Evolutionary conservation across 2,888 invertebrate genomes (phyloP).

Genomic region (Athalia rosae): DNA sequence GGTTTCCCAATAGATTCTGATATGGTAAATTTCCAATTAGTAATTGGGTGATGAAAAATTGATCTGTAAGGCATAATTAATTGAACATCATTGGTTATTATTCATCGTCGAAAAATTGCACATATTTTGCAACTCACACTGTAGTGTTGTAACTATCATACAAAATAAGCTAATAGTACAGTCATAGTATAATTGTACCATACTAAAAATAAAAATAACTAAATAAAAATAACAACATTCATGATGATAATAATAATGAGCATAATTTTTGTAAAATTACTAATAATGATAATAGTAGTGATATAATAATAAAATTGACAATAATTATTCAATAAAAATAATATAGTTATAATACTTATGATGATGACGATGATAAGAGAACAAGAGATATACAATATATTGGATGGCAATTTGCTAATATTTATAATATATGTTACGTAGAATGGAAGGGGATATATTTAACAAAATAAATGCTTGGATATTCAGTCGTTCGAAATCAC

Average conservation of each 20-base stretch:
- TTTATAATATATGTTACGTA: constrained; percentile 49
- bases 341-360: constrained; percentile 8
- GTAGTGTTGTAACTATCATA: constrained; percentile 66
- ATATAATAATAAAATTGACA: constrained; percentile 49
- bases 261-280: constrained; percentile 28
- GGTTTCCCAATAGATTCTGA: too few species aligned
- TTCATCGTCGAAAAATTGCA: constrained; percentile 70
- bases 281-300: constrained; percentile 44
- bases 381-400: constrained; percentile 26
- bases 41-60: too few species aligned
- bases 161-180: constrained; percentile 68
- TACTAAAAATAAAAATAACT: too few species aligned
- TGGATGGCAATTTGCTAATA: constrained; percentile 56
- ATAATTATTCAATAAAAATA: constrained; percentile 9
- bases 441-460: constrained; percentile 48
- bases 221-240: constrained; percentile 57
- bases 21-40: too few species aligned
- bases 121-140: constrained; percentile 67
- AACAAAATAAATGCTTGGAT: constrained; percentile 55
- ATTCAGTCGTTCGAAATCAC: constrained; percentile 59
- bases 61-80: neutral
- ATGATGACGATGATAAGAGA: constrained; percentile 10
- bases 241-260: constrained; percentile 50
- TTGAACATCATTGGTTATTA: constrained; percentile 71
- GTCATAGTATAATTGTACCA: constrained; percentile 59